A percentile compares a stretch with the other conserved stretches of the same genome.
Evolutionary conservation across 2,888 invertebrate species (phyloP).

Genomic region (Micoletzkya japonica): DNA sequence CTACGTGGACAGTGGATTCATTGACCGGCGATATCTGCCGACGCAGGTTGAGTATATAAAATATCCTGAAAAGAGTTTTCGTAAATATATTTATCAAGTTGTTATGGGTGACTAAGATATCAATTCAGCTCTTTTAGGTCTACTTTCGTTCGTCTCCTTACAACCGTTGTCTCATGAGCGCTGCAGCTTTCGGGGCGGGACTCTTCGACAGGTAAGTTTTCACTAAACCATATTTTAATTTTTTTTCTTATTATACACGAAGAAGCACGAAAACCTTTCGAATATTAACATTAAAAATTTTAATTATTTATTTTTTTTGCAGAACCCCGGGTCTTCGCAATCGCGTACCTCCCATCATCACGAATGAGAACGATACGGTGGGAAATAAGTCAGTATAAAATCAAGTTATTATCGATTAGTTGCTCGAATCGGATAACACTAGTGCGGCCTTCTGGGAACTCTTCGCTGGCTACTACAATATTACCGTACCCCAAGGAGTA

Average conservation of each 20-base stretch:
- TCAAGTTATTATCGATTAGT: too few species aligned
- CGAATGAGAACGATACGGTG: background rate
- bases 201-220: slow-evolving; percentile 11
- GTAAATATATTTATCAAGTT: background rate
- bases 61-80: too few species aligned
- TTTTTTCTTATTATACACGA: too few species aligned
- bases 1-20: slow-evolving; percentile 21
- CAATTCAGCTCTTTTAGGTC: background rate
- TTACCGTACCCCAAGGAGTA: too few species aligned
- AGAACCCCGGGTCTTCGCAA: slow-evolving; percentile 5
- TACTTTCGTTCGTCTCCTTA: slow-evolving; percentile 13
- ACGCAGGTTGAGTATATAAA: background rate
- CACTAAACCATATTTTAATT: background rate
- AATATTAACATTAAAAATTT: background rate
- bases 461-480: too few species aligned
- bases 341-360: slow-evolving; percentile 13
- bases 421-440: too few species aligned
- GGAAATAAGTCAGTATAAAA: too few species aligned
- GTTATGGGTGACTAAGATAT: background rate
- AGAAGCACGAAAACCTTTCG: too few species aligned
- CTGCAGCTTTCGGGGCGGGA: background rate
- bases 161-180: slow-evolving; percentile 13
- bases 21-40: slow-evolving; percentile 10
- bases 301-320: background rate
- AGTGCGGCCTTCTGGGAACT: too few species aligned